Evolutionary conservation across 1,140 invertebrate genomes (phyloP).

Genomic region (Drosophila prosaltans): DNA sequence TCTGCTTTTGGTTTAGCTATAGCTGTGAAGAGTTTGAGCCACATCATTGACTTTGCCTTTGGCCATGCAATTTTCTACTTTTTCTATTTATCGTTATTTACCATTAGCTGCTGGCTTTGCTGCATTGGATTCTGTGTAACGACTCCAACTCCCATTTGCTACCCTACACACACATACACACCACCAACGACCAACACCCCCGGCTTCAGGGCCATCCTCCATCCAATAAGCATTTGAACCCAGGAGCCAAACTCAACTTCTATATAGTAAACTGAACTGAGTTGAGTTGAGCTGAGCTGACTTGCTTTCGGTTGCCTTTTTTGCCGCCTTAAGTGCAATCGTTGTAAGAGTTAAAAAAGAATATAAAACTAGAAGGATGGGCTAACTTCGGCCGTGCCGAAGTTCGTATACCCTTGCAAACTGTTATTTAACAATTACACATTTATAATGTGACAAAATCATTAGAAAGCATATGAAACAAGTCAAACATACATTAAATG

Average conservation of each 20-base stretch:
- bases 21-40: conserved; percentile 49
- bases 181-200: too few species aligned
- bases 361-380: too few species aligned
- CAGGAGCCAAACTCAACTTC: conserved; percentile 12
- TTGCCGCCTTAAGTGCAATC: conserved; percentile 53
- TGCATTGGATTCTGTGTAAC: conserved; percentile 38
- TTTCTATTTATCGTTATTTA: conserved; percentile 79
- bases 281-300: background rate
- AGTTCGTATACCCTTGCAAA: too few species aligned
- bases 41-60: conserved; percentile 75
- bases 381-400: too few species aligned
- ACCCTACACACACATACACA: background rate
- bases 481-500: too few species aligned
- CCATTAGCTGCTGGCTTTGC: conserved; percentile 52
- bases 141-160: background rate
- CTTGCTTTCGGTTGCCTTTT: conserved; percentile 40
- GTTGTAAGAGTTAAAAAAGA: conserved; percentile 28
- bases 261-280: background rate
- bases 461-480: too few species aligned
- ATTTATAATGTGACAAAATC: too few species aligned
- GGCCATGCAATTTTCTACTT: conserved; percentile 68
- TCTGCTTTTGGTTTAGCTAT: conserved; percentile 28
- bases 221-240: conserved; percentile 60
- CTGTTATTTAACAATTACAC: too few species aligned
- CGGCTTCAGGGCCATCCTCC: background rate